Evolutionary conservation across 2,888 invertebrate species (phyloP), one percentile per base, ranked within the genome.

Genomic region (Drosophila fulvimacula): DNA sequence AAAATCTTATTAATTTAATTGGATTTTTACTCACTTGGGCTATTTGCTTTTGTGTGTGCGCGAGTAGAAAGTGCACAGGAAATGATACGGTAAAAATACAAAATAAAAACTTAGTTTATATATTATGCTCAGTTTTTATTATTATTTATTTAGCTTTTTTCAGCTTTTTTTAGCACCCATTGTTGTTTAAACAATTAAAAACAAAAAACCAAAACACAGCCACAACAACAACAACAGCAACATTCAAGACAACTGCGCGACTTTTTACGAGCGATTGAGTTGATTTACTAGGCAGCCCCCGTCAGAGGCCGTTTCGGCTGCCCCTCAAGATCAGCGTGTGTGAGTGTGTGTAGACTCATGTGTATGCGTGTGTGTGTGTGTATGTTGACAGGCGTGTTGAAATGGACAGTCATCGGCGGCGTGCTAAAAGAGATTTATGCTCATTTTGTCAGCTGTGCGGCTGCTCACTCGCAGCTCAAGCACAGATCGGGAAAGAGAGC

Each of bases 111-210:
- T 69, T 58, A 78, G 69, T 78, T 81, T 78, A 76, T 83, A 79
- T 87, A 78, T 69, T 76, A 76, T 84, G 61, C 68, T 19, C 17
- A 21, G 63, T 49, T 76, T 69, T 68, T 79, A 75, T 79, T 79
- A 72, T 80, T 81, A 88, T 84, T 86, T 83, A 84, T 81, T 84
- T 82, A 78, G 71, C 69, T 85, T 59, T 76, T n/a, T n/a, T n/a
- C n/a, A n/a, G n/a, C n/a, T n/a, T n/a, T 76, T 52, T 84, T 81
- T 88, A 85, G 88, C 90, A 82, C 90, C 90, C 89, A 90, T 89
- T 91, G 90, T 90, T 91, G 89, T 74, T 89, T 83, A 84, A 87
- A 90, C 82, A 91, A 89, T 88, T 91, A 88, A 89, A 90, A 81
- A 55, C 68, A 65, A 76, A 87, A 86, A 73, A 44, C 41, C 19